Percentiles rank a stretch among this genome's conserved stretches.
These are phyloP conservation scores for Notothenia coriiceps DNA, from an alignment of 2,113 vertebrate genomes.

Conservation along the genomic window DNA sequence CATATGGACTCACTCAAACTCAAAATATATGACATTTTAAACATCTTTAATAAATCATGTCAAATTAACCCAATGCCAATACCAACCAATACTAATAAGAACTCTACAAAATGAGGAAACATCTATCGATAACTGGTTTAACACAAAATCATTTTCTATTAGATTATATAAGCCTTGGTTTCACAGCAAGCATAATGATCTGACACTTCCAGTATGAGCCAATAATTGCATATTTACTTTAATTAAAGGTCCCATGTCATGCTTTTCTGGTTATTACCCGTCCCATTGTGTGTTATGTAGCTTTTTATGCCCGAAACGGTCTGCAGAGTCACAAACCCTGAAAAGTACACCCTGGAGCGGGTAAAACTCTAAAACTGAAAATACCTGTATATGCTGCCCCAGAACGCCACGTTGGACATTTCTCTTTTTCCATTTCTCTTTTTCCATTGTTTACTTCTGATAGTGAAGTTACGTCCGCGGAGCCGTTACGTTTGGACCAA, in stretches of 20 bases:
- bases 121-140: neutral
- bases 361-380: too few species aligned
- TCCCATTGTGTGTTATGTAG: too few species aligned
- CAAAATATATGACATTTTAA: neutral
- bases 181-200: conserved; percentile 17
- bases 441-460: too few species aligned
- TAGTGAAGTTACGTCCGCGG: too few species aligned
- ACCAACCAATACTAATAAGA: neutral
- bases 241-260: conserved; percentile 9
- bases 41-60: neutral
- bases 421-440: too few species aligned
- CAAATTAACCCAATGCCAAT: neutral
- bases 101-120: neutral
- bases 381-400: too few species aligned
- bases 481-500: too few species aligned
- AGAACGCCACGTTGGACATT: too few species aligned
- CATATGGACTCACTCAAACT: neutral
- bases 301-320: too few species aligned
- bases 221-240: conserved; percentile 52
- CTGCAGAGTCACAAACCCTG: too few species aligned
- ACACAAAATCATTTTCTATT: conserved; percentile 1
- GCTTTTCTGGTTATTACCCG: too few species aligned
- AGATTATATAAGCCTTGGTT: conserved; percentile 25
- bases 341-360: too few species aligned
- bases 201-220: conserved; percentile 37